Evolutionary conservation across 2,797 vertebrate genomes (phyloP), one percentile per base, ranked within the genome.

Genomic region (Momotus momota): DNA sequence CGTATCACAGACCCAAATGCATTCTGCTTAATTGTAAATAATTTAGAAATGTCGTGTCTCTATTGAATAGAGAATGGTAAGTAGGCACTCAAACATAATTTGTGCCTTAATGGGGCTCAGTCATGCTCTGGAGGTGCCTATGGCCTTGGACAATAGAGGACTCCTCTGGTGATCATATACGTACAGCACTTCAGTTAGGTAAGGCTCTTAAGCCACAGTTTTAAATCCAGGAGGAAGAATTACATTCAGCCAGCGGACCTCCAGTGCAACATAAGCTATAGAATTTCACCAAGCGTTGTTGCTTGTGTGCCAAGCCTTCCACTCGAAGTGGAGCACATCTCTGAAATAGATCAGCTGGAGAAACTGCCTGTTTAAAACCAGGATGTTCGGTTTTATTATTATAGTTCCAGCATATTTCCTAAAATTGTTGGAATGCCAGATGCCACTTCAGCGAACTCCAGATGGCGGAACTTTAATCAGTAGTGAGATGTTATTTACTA

Each of bases 381-480:
- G 88, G 69, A 81, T 89, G 86, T 85, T 92, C 1, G 0, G 19
- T 89, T 95, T 93, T 88, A 87, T 87, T 94, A 65, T 87, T 92
- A 94, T 83, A 61, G 81, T 81, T 94, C n/a, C 57, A 86, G 40
- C 65, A 48, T 88, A 89, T 94, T 95, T 97, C 72, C 95, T 96
- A 94, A 93, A 91, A 91, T 71, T 82, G 69, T 83, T 86, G 69
- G 57, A 78, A 89, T 82, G 85, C 92, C 93, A 93, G 88, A 92
- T 95, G 94, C 81, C 72, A 78, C 54, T 96, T 91, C 0, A 4
- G 92, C 74, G 79, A 95, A 86, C 81, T 95, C 94, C 95, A 97
- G 94, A 93, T 96, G 95, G 94, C 0, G 1, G 52, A 96, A 97
- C 84, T 92, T 92, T 89, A 92, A 96, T 95, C 84, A 91, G 86